phyloP scores from a whole-genome alignment of 2,888 invertebrate genomes.

The Perdita meconis region DNA sequence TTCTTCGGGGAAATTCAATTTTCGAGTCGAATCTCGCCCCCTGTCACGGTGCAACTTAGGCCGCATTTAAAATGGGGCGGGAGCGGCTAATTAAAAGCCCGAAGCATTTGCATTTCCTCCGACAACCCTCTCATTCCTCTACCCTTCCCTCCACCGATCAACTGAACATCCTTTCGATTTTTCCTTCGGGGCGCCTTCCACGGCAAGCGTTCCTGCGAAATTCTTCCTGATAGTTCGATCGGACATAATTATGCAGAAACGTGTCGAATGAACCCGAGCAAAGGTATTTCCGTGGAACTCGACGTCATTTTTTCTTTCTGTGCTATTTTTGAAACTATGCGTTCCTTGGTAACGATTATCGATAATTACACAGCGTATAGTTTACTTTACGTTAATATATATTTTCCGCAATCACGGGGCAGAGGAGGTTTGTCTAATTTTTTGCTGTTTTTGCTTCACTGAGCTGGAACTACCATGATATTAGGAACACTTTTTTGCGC shows the following conservation, averaged over 20 bases:
- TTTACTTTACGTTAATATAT: no score
- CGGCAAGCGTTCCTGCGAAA: constrained; percentile 13
- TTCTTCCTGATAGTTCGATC: constrained; percentile 23
- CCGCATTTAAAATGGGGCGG: constrained; percentile 50
- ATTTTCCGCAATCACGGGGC: background rate
- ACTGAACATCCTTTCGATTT: constrained; percentile 41
- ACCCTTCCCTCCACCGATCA: constrained; percentile 45
- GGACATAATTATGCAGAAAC: constrained; percentile 15
- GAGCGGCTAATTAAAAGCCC: constrained; percentile 69
- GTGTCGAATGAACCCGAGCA: background rate
- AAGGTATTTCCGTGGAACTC: background rate
- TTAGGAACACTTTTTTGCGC: no score
- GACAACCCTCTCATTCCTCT: no score
- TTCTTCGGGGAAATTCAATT: constrained; percentile 73
- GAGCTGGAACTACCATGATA: no score
- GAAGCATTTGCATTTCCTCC: constrained; percentile 64
- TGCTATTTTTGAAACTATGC: no score
- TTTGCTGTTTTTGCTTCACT: no score
- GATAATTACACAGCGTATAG: no score
- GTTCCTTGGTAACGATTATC: background rate
- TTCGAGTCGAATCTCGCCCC: constrained; percentile 63
- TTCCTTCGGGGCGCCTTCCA: constrained; percentile 29
- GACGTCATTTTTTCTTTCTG: background rate
- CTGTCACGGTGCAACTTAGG: constrained; percentile 60
- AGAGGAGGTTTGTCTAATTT: no score